Percentiles rank a stretch among this genome's conserved stretches.
Evolutionary conservation across 2,797 vertebrate genomes (phyloP).

Genomic region (Propithecus perrieri): DNA sequence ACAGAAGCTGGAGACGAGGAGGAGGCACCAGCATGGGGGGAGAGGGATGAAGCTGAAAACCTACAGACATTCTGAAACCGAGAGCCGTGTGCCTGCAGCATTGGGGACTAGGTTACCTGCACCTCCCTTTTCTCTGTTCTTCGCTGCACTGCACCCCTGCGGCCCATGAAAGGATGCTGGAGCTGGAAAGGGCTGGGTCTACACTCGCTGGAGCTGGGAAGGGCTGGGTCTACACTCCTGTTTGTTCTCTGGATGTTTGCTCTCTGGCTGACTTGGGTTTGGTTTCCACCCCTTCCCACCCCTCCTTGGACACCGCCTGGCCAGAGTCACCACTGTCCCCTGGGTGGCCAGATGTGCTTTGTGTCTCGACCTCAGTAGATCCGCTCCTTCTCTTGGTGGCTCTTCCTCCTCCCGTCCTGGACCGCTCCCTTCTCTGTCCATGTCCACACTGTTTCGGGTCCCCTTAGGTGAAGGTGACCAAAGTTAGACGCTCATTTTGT

Average conservation of each 20-base stretch:
- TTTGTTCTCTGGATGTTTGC: fast-evolving
- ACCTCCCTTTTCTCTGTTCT: neutral
- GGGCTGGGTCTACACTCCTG: too few relatives aligned
- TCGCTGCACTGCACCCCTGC: fast-evolving
- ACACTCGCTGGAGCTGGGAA: too few relatives aligned
- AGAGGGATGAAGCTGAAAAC: too few relatives aligned
- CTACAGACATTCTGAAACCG: neutral
- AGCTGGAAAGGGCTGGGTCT: neutral
- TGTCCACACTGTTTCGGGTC: fast-evolving
- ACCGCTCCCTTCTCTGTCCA: neutral
- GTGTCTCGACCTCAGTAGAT: too few relatives aligned
- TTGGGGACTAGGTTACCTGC: fast-evolving
- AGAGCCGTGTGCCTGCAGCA: fast-evolving
- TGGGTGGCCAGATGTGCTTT: fast-evolving
- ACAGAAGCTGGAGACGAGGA: too few relatives aligned
- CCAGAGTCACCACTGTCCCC: neutral
- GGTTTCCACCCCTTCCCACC: neutral
- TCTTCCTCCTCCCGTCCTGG: neutral
- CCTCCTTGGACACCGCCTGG: fast-evolving
- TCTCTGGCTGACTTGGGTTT: fast-evolving
- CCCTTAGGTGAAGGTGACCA: neutral
- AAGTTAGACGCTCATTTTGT: neutral
- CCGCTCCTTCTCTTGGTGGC: fast-evolving
- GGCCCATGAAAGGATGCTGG: fast-evolving
- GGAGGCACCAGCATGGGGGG: fast-evolving